These are phyloP conservation scores for Imbricaverruca yamaguchii DNA, from an alignment of 2,888 invertebrate species.

Conservation along the genomic window DNA sequence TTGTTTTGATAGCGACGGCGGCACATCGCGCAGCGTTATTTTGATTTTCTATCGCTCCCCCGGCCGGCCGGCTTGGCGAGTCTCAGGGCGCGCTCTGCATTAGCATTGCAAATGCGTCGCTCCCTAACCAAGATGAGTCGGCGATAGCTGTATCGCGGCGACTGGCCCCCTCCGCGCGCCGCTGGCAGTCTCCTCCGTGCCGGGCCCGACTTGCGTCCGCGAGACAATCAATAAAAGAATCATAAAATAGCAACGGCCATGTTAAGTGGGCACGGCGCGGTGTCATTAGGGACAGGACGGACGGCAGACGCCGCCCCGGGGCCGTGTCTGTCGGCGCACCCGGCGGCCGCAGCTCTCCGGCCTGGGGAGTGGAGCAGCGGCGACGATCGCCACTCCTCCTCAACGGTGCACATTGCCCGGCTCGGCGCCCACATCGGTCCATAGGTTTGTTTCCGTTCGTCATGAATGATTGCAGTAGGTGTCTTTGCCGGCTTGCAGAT, in stretches of 20 bases:
- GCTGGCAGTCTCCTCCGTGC: background rate
- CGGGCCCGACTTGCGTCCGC: background rate
- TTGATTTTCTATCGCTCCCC: conserved; percentile 18
- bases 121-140: conserved; percentile 19
- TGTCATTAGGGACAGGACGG: background rate
- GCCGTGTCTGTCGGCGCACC: background rate
- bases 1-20: conserved; percentile 13
- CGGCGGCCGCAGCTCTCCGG: too few species aligned
- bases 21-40: conserved; percentile 10
- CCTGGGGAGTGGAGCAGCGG: too few species aligned
- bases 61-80: background rate
- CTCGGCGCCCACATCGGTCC: background rate
- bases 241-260: conserved; percentile 17
- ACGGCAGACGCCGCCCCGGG: background rate
- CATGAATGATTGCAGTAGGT: too few species aligned
- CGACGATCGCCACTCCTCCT: too few species aligned
- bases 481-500: too few species aligned
- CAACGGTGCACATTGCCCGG: too few species aligned
- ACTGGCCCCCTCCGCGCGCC: background rate
- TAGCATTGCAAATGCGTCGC: conserved; percentile 11
- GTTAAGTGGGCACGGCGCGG: conserved; percentile 7
- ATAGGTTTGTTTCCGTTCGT: background rate
- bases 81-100: background rate
- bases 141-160: conserved; percentile 18
- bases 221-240: conserved; percentile 16